Base-by-base conservation (phyloP, 2,888 invertebrate genomes). In the Cataglyphis rosenhaueri region DNA sequence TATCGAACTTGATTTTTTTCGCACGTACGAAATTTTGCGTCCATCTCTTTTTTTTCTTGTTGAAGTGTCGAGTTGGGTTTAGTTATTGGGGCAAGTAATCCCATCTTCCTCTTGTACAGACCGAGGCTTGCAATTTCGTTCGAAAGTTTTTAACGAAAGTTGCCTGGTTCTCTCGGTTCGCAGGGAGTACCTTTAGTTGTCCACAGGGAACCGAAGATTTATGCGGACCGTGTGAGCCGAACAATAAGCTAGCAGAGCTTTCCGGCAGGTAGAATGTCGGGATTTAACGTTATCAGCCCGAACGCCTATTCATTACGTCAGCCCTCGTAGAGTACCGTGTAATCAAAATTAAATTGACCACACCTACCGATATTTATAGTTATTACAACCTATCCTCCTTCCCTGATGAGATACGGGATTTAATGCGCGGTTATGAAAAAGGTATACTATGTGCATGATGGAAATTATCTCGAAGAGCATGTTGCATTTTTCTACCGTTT, bases 311-410 rank as follows among this genome's bases (percentile, higher is more conserved):
- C 75, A 74, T 75, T 82, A 75, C 64, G 35, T 75, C 44, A 65
- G 44, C 59, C 48, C 65, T 65, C 59, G 55, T 57, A 38, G 52
- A 52, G 55, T 59, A 41, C 35, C 57, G 57, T 75, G 57, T 75
- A 82, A 82, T 82, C 81, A 82, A 82, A 82, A 82, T 82, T 74
- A 75, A 82, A 75, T 75, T 75, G 65, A 82, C 65, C 75, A 25
- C 75, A 66, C 65, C 78, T 70, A 70, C 68, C 59, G 70, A 79
- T 70, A 70, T 79, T 79, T 70, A 78, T 78, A 70, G 78, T 78
- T 78, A 79, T 70, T 79, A 70, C 59, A 70, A 76, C 32, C 70
- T 59, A 68, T 71, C 59, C 59, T 78, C 57, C 70, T 59, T 70
- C n/a, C 59, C 12, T 59, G 70, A 66, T 44, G 44, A 79, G 10